A percentile compares a stretch with the other conserved stretches of the same genome.
Conservation (phyloP, 2,888 invertebrate genomes). For the Megalurothrips usitatus region DNA sequence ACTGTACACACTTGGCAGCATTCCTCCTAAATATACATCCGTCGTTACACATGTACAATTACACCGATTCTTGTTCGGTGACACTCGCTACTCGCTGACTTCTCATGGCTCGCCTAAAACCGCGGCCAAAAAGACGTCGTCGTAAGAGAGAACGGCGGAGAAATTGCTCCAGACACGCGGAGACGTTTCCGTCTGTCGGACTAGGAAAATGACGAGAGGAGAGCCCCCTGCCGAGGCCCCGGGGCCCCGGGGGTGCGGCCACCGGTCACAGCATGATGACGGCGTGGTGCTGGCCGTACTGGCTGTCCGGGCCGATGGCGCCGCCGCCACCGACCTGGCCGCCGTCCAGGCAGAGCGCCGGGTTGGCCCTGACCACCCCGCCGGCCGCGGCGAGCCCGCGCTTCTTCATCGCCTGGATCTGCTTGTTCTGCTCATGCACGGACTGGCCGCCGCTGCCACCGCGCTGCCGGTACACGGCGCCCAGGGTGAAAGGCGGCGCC, state of each 20-base stretch:
- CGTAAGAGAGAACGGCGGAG: too few relatives aligned
- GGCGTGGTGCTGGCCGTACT: constrained; percentile 11
- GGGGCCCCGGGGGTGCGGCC: neutral
- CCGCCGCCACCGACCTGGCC: neutral
- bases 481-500: neutral
- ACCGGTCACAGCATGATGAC: constrained; percentile 6
- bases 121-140: too few relatives aligned
- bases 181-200: too few relatives aligned
- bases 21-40: too few relatives aligned
- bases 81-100: too few relatives aligned
- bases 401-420: constrained; percentile 13
- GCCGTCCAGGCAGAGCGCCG: neutral
- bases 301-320: neutral
- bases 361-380: neutral
- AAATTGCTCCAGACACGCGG: too few relatives aligned
- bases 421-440: constrained; percentile 22
- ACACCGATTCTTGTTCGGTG: too few relatives aligned
- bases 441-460: neutral
- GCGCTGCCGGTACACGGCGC: constrained; percentile 13
- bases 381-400: neutral
- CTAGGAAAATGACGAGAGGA: too few relatives aligned
- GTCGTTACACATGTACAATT: too few relatives aligned
- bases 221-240: too few relatives aligned
- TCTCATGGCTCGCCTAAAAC: too few relatives aligned
- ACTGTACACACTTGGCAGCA: too few relatives aligned